These are phyloP conservation scores for Clarias laeviceps DNA, from an alignment of 2,797 vertebrate species.

Conservation along the genomic window DNA sequence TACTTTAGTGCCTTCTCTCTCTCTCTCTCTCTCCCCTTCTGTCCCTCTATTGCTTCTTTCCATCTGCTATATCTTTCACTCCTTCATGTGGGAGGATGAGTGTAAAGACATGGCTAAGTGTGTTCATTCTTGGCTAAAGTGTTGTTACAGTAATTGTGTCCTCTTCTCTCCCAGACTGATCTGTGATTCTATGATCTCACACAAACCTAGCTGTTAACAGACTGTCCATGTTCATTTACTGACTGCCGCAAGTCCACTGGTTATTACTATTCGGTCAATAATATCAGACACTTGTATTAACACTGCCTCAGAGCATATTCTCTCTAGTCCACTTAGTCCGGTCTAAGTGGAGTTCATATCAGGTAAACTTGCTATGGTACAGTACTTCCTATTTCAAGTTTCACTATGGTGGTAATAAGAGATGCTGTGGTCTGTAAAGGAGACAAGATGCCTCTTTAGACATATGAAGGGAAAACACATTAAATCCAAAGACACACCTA, in stretches of 20 bases:
- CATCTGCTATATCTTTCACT: constrained; percentile 15
- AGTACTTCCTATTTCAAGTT: not conserved
- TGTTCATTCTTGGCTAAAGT: constrained; percentile 61
- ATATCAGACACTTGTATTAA: not conserved
- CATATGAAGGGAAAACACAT: not conserved
- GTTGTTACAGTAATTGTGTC: constrained; percentile 41
- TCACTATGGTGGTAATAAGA: no score
- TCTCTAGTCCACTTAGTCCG: not conserved
- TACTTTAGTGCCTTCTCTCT: not conserved
- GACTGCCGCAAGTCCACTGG: not conserved
- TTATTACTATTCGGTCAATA: not conserved
- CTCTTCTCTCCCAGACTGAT: not conserved
- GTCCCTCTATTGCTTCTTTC: not conserved
- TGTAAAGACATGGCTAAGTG: constrained; percentile 50
- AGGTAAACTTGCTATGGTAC: no score
- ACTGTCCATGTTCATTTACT: not conserved
- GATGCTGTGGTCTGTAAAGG: not conserved
- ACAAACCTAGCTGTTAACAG: not conserved
- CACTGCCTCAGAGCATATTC: not conserved
- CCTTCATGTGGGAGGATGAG: constrained; percentile 20
- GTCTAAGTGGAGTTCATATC: not conserved
- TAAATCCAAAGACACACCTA: not conserved
- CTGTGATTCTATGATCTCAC: not conserved
- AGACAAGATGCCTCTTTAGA: not conserved
- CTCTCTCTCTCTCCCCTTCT: not conserved